phyloP scores from a whole-genome alignment of 2,888 invertebrate genomes.

The Melanostoma scalare region DNA sequence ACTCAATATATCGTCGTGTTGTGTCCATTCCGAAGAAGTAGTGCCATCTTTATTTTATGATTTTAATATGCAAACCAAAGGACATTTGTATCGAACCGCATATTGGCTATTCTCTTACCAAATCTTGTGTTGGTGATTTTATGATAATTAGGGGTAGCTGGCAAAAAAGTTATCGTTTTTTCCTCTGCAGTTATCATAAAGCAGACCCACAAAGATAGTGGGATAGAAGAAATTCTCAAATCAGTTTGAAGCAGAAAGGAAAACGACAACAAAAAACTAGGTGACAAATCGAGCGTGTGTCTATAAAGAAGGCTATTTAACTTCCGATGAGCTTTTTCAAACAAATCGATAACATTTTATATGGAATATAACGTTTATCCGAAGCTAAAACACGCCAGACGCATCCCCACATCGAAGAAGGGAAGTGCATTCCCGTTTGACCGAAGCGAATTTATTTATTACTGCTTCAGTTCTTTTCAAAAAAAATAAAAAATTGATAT shows the following conservation, averaged over 20 bases:
- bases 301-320: constrained; percentile 18
- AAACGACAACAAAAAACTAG: neutral
- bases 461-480: constrained; percentile 33
- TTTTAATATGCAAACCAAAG: constrained; percentile 80
- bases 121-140: constrained; percentile 60
- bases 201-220: neutral
- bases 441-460: constrained; percentile 72
- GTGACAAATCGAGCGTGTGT: constrained; percentile 9
- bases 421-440: constrained; percentile 62
- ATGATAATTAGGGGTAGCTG: constrained; percentile 67
- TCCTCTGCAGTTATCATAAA: constrained; percentile 15
- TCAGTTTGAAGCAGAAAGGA: too few relatives aligned
- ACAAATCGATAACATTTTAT: constrained; percentile 57
- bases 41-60: constrained; percentile 81
- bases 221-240: too few relatives aligned
- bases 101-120: constrained; percentile 47
- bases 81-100: constrained; percentile 69
- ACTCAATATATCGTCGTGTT: constrained; percentile 14
- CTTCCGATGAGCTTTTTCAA: constrained; percentile 22
- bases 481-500: constrained; percentile 20
- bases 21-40: constrained; percentile 48
- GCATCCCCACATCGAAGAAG: constrained; percentile 42
- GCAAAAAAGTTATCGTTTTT: constrained; percentile 40
- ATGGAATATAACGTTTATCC: constrained; percentile 6
- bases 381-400: constrained; percentile 6